Base-by-base conservation (phyloP, 2,797 vertebrate species). In the Propithecus deckenii region DNA sequence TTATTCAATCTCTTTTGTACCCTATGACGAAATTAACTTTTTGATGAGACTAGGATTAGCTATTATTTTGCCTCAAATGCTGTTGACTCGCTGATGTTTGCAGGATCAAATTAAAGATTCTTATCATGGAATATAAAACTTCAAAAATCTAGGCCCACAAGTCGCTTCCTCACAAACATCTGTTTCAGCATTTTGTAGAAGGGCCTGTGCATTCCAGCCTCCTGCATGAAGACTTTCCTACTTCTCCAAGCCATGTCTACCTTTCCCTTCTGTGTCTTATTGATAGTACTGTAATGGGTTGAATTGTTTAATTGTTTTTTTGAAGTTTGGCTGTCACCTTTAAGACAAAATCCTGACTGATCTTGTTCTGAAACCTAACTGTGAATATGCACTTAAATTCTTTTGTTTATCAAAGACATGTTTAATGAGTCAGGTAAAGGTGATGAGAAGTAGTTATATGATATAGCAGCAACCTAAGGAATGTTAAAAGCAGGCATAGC, bases 361-460 rank as follows among this genome's bases (percentile, higher is more conserved):
- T 61, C 41, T 78, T 89, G 17, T 88, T 50, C 41, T 59, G 4
- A 59, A 86, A 84, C 17, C 1, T 57, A 86, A n/a, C 43, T 67
- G 2, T 71, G 13, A 91, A 32, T 52, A 13, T 35, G 4, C 23
- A 35, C 7, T 79, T 86, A 14, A 25, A 22, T 25, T 81, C 20
- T 59, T 81, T 41, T 43, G 41, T 41, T 86, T 84, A 72, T 63
- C 14, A 50, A 17, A 48, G 38, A 80, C 22, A 59, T 25, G 87
- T 85, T 95, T 67, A 92, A 78, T 86, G 32, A 86, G n/a, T 92
- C 38, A 65, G 22, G n/a, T 43, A 67, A 90, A 96, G 67, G 48
- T 57, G 61, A 46, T 81, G 15, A 71, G 11, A 69, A 7, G 1
- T 76, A 80, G 35, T 59, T 94, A 18, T 48, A 22, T 87, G 50